Conservation (phyloP, 2,113 vertebrate genomes). For the Urocynchramus pylzowi region DNA sequence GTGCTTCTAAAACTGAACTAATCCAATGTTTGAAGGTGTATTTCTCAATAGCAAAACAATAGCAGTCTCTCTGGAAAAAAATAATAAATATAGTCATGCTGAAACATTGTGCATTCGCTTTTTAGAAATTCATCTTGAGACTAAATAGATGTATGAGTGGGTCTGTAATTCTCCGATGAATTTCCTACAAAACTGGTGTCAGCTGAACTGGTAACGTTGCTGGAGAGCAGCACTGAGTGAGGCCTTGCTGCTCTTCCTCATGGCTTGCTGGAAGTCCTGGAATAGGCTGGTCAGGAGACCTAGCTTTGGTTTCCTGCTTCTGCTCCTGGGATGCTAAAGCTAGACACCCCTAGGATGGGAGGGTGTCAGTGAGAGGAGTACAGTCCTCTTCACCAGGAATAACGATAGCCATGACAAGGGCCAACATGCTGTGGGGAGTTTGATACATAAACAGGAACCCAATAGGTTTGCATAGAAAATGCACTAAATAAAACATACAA, state of each 20-base stretch:
- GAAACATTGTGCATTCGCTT: neutral
- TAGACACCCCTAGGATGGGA: neutral
- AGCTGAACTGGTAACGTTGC: neutral
- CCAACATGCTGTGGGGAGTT: neutral
- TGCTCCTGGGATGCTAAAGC: neutral
- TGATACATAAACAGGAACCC: neutral
- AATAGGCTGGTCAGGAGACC: neutral
- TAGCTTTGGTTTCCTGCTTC: neutral
- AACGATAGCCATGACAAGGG: neutral
- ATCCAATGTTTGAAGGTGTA: neutral
- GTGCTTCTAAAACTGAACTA: neutral
- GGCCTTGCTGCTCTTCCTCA: neutral
- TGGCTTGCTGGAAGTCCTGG: neutral
- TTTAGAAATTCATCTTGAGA: neutral
- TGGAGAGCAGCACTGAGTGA: neutral
- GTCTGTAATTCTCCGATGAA: accelerated
- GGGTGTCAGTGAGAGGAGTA: neutral
- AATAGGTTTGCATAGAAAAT: neutral
- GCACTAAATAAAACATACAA: neutral
- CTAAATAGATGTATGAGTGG: neutral
- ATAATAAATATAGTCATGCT: neutral
- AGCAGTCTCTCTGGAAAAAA: neutral
- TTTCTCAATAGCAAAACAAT: neutral
- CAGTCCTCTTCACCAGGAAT: neutral
- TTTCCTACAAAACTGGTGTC: neutral